These are phyloP conservation scores for Calycopis cecrops DNA, from an alignment of 1,140 invertebrate species.

Conservation along the genomic window DNA sequence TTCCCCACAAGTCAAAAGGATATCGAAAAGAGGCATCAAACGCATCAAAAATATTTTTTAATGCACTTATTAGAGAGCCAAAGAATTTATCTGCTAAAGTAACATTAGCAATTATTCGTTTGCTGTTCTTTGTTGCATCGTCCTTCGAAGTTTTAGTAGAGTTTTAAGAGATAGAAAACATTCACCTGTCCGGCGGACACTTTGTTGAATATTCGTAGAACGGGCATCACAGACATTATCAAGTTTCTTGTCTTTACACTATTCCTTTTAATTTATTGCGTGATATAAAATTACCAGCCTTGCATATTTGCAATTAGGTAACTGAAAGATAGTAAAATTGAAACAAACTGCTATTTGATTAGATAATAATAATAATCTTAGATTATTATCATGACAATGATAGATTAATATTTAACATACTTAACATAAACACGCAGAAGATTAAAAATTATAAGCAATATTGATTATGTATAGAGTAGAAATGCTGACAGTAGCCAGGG, in stretches of 20 bases:
- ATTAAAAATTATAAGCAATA: not conserved
- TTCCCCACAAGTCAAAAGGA: no score
- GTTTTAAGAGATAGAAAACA: not conserved
- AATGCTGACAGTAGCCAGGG: not conserved
- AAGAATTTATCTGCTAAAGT: no score
- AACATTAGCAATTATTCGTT: no score
- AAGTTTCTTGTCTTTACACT: slow-evolving; percentile 29
- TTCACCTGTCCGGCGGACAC: slow-evolving; percentile 54
- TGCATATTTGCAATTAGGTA: not conserved
- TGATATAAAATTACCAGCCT: not conserved
- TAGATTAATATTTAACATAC: slow-evolving; percentile 8
- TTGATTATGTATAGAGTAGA: not conserved
- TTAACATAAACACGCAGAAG: not conserved
- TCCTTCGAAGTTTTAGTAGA: no score
- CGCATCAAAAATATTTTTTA: no score
- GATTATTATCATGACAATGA: slow-evolving; percentile 6
- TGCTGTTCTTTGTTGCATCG: no score
- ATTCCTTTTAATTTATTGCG: not conserved
- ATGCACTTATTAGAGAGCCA: no score
- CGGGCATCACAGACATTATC: slow-evolving; percentile 44
- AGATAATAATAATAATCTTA: slow-evolving; percentile 8
- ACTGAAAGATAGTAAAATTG: slow-evolving; percentile 1
- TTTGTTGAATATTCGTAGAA: slow-evolving; percentile 56
- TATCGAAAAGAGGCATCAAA: no score
- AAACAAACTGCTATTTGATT: not conserved